A percentile compares a stretch with the other conserved stretches of the same genome.
phyloP scores from a whole-genome alignment of 2,797 vertebrate genomes.

The Chromis chromis region DNA sequence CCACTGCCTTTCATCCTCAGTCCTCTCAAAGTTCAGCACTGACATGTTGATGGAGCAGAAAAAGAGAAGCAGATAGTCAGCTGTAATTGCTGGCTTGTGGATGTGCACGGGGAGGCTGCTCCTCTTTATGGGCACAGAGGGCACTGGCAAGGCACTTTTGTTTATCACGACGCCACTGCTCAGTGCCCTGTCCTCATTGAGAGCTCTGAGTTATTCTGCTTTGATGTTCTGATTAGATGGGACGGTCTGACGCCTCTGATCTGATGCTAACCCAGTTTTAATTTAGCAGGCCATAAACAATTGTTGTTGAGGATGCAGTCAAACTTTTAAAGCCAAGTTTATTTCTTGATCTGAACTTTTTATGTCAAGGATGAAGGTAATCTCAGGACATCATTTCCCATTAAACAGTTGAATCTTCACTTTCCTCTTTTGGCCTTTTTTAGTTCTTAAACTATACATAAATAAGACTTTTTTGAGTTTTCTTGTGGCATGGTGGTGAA shows the following conservation, averaged over 20 bases:
- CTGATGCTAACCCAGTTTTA: conserved; percentile 31
- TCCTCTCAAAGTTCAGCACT: conserved; percentile 16
- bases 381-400: conserved; percentile 1
- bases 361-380: background rate
- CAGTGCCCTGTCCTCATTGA: conserved; percentile 24
- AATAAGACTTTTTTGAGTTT: background rate
- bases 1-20: conserved; percentile 40
- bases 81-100: conserved; percentile 51
- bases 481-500: background rate
- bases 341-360: background rate
- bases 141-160: conserved; percentile 23
- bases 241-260: conserved; percentile 17
- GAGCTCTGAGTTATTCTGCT: conserved; percentile 40
- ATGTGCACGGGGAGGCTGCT: conserved; percentile 22
- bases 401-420: no score
- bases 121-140: conserved; percentile 35
- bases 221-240: conserved; percentile 39
- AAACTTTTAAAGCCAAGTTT: conserved; percentile 6
- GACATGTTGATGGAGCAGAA: conserved; percentile 32
- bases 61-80: conserved; percentile 21
- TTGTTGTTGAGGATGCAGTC: background rate
- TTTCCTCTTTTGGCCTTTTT: background rate
- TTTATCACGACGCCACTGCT: conserved; percentile 42
- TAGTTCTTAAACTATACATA: background rate
- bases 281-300: conserved; percentile 30